phyloP scores from a whole-genome alignment of 2,888 invertebrate genomes.

The Stenodera caucasica region DNA sequence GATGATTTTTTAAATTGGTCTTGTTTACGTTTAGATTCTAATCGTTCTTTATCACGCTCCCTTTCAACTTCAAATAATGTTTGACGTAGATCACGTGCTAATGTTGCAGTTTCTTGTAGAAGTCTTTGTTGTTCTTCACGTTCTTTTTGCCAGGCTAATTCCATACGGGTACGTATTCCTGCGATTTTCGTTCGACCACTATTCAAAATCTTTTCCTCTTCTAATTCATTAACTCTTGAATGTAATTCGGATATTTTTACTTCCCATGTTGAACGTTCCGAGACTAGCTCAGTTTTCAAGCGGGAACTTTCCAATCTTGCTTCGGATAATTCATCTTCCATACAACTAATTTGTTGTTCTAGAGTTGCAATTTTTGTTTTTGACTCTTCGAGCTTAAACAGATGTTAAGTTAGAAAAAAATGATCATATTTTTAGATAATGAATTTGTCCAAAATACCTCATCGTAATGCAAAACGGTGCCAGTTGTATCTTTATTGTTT shows the following conservation, averaged over 20 bases:
- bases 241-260: slow-evolving; percentile 86
- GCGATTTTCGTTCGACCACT: slow-evolving; percentile 84
- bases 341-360: slow-evolving; percentile 80
- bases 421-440: neutral
- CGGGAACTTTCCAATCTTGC: slow-evolving; percentile 79
- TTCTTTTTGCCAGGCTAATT: slow-evolving; percentile 93
- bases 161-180: slow-evolving; percentile 83
- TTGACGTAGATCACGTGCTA: slow-evolving; percentile 84
- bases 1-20: slow-evolving; percentile 82
- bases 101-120: slow-evolving; percentile 85
- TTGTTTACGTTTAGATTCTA: slow-evolving; percentile 82
- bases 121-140: slow-evolving; percentile 89
- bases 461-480: slow-evolving; percentile 73
- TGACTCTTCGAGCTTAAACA: slow-evolving; percentile 67
- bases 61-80: slow-evolving; percentile 88
- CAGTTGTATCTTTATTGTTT: slow-evolving; percentile 58
- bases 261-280: slow-evolving; percentile 83
- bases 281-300: slow-evolving; percentile 85
- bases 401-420: no score
- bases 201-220: slow-evolving; percentile 82
- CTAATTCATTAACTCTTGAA: slow-evolving; percentile 84
- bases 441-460: slow-evolving; percentile 57
- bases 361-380: slow-evolving; percentile 70
- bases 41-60: slow-evolving; percentile 84
- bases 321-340: slow-evolving; percentile 88